phyloP scores from a whole-genome alignment of 2,888 invertebrate genomes.

The Parthenolecanium corni region DNA sequence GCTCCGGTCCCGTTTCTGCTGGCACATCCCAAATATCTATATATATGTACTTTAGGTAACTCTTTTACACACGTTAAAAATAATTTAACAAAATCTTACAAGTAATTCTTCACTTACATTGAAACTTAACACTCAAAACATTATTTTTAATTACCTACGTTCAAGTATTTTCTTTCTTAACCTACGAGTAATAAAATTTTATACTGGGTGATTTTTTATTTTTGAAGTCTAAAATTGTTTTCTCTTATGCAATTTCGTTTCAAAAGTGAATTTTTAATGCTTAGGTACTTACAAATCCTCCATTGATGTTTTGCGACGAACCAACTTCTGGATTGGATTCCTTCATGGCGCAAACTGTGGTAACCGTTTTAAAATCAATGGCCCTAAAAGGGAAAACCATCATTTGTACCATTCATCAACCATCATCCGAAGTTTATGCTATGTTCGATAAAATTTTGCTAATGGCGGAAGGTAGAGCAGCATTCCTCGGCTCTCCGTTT shows the following conservation, averaged over 20 bases:
- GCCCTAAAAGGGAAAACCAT: slow-evolving; percentile 66
- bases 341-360: slow-evolving; percentile 89
- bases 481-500: slow-evolving; percentile 69
- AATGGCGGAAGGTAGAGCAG: slow-evolving; percentile 84
- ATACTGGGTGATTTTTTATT: too few relatives aligned
- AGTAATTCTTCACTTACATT: too few relatives aligned
- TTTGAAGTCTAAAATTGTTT: too few relatives aligned
- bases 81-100: too few relatives aligned
- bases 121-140: too few relatives aligned
- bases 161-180: too few relatives aligned
- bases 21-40: neutral
- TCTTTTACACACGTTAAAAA: too few relatives aligned
- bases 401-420: slow-evolving; percentile 88
- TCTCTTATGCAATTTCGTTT: too few relatives aligned
- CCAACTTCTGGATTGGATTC: slow-evolving; percentile 95
- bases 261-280: too few relatives aligned
- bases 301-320: slow-evolving; percentile 91
- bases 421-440: slow-evolving; percentile 79
- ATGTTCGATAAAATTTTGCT: slow-evolving; percentile 80
- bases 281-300: slow-evolving; percentile 79
- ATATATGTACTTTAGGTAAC: neutral
- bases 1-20: neutral
- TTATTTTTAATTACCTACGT: too few relatives aligned
- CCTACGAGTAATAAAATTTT: too few relatives aligned
- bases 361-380: slow-evolving; percentile 49